Evolutionary conservation across 2,113 vertebrate genomes (phyloP), one percentile per base, ranked within the genome.

Genomic region (Axis porcinus): DNA sequence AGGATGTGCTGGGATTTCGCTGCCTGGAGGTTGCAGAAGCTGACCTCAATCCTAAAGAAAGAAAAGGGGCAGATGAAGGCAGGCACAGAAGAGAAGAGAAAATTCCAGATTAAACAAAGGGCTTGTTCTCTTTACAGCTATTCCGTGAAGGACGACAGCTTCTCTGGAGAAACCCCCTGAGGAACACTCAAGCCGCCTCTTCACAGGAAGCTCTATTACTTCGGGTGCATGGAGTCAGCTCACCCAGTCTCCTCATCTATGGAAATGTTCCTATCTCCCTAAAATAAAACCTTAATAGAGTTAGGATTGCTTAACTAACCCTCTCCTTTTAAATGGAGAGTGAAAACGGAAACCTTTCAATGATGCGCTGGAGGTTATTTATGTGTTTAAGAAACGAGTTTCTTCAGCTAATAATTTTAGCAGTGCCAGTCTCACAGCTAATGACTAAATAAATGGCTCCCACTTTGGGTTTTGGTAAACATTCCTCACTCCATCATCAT

Each of bases 401-500:
- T 92, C 84, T 97, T 96, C 58, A 70, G 86, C 43, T 25, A 64
- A 60, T 84, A 91, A 84, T 93, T 82, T 87, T 62, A 89, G n/a
- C 74, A 40, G 25, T 76, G 30, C 40, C 82, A 88, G 55, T 62
- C 54, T 96, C 81, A 64, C 7, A 91, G 94, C 54, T 97, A 97
- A 96, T 96, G 90, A 96, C 55, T 91, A 86, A 97, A 97, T 78
- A 95, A 96, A 96, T 58, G 90, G 60, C 64, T 97, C 93, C n/a
- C 67, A 17, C 58, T 97, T 97, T 91, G 13, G 54, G 81, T 64
- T 96, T 96, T 78, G 88, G 97, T 95, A 97, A 97, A 94, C 88
- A 97, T 88, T 92, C 92, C 95, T 94, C 62, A 95, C 84, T 96
- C 79, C 50, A 43, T 97, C 96, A 86, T 94, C 76, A 86, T 89